These are phyloP conservation scores for Nothobranchius kuhntae DNA, from an alignment of 2,113 vertebrate genomes.

Conservation along the genomic window DNA sequence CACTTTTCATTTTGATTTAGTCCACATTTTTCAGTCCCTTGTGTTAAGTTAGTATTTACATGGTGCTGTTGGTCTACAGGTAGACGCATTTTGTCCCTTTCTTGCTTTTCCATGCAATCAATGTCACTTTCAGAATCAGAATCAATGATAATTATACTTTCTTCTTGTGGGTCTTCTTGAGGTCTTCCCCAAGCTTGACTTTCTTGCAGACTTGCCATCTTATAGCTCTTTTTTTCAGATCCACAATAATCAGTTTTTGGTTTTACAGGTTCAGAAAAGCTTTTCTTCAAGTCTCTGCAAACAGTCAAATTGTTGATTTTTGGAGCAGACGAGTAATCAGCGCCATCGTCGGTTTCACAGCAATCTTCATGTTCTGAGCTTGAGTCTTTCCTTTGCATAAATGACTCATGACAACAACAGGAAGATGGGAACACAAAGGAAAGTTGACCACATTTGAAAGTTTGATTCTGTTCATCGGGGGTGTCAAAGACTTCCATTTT, in stretches of 20 bases:
- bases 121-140: constrained; percentile 29
- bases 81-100: too few species aligned
- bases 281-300: not conserved
- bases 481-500: constrained; percentile 34
- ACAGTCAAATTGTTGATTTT: constrained; percentile 20
- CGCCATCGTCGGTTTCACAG: constrained; percentile 52
- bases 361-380: constrained; percentile 7
- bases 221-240: not conserved
- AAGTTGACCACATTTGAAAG: not conserved
- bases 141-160: not conserved
- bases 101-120: too few species aligned
- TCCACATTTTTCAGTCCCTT: fast-evolving
- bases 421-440: not conserved
- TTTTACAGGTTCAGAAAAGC: too few species aligned
- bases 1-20: not conserved
- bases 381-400: not conserved
- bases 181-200: not conserved
- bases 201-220: not conserved
- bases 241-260: too few species aligned
- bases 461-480: not conserved
- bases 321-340: constrained; percentile 30
- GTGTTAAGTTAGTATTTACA: fast-evolving
- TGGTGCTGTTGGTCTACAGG: not conserved
- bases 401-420: too few species aligned
- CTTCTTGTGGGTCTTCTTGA: not conserved